Percentiles rank a stretch among this genome's conserved stretches.
Conservation (phyloP, 2,888 invertebrate species). For the Oscheius sp. region DNA sequence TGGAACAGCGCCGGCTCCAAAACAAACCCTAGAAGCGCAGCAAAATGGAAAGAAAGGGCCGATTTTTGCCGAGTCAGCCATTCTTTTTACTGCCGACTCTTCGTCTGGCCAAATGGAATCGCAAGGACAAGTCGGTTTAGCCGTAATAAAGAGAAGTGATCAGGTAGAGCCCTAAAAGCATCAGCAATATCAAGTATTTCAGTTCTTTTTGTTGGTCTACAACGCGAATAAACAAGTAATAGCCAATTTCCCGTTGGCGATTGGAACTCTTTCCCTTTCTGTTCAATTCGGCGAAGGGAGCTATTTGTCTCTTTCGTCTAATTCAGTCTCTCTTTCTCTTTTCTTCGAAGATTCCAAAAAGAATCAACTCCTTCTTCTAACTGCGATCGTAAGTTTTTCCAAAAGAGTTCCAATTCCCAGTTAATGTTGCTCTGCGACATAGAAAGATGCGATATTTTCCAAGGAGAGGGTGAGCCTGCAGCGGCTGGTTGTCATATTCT, state of each 20-base stretch:
- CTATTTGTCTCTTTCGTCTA: constrained; percentile 14
- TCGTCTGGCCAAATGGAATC: constrained; percentile 1
- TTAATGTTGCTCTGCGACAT: constrained; percentile 7
- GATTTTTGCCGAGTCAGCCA: constrained; percentile 4
- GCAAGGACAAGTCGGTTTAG: constrained; percentile 5
- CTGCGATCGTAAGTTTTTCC: not conserved
- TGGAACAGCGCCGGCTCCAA: not conserved
- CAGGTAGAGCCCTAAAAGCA: not conserved
- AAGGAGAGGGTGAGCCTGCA: constrained; percentile 1
- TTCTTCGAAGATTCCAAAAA: not conserved
- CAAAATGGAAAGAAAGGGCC: not conserved
- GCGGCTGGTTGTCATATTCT: not conserved
- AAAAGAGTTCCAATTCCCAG: not conserved
- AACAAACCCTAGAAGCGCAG: not conserved
- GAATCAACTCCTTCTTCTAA: not conserved
- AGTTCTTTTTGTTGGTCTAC: constrained; percentile 18
- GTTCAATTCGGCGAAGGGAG: not conserved
- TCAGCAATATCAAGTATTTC: not conserved
- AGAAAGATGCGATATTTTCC: not conserved
- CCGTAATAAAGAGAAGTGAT: not conserved
- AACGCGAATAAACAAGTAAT: constrained; percentile 16
- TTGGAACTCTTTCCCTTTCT: constrained; percentile 2
- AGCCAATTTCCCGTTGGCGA: constrained; percentile 2
- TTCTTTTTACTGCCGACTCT: constrained; percentile 5
- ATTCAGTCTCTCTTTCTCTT: not conserved